A percentile compares a stretch with the other conserved stretches of the same genome.
Conservation (phyloP, 2,797 vertebrate genomes). For the Otolemur crassicaudatus region DNA sequence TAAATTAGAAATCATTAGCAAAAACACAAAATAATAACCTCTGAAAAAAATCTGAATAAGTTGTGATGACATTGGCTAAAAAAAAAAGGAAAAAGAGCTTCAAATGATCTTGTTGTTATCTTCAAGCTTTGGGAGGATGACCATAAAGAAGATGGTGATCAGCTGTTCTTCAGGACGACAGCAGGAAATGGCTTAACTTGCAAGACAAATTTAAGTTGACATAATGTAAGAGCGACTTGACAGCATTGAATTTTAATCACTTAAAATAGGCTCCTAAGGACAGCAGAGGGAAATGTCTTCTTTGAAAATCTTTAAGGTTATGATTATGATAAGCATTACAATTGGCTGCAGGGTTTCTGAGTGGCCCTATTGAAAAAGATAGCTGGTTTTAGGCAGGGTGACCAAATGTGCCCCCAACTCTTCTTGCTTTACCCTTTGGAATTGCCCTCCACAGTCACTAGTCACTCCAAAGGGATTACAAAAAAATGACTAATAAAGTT, state of each 20-base stretch:
- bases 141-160: slow-evolving; percentile 72
- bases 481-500: neutral
- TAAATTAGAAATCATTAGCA: slow-evolving; percentile 68
- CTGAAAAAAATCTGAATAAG: slow-evolving; percentile 64
- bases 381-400: slow-evolving; percentile 14
- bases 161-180: slow-evolving; percentile 68
- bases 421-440: neutral
- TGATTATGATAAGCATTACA: slow-evolving; percentile 73
- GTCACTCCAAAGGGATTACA: neutral
- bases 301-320: slow-evolving; percentile 75
- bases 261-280: slow-evolving; percentile 79
- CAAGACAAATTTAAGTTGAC: slow-evolving; percentile 83
- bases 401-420: neutral
- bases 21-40: slow-evolving; percentile 28
- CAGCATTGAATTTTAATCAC: slow-evolving; percentile 82
- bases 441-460: neutral
- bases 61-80: slow-evolving; percentile 57
- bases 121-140: slow-evolving; percentile 40
- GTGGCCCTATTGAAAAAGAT: slow-evolving; percentile 23
- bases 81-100: neutral
- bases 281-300: slow-evolving; percentile 76
- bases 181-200: slow-evolving; percentile 80
- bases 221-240: slow-evolving; percentile 82
- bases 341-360: slow-evolving; percentile 64
- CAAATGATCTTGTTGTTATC: slow-evolving; percentile 63